Conservation (phyloP, 2,888 invertebrate genomes). For the Biston stratarius region DNA sequence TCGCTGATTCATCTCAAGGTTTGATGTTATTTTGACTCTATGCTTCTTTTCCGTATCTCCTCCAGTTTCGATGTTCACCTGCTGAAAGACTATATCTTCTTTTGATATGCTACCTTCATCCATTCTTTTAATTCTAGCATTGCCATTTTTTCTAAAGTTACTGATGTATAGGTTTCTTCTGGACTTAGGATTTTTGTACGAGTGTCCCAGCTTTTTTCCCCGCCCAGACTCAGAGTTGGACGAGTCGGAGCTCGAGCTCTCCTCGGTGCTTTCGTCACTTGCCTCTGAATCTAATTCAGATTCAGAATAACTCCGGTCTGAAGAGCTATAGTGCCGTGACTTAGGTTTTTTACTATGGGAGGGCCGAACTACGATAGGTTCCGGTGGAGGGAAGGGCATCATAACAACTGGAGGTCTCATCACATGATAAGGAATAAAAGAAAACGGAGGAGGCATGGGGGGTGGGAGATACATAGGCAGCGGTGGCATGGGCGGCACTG, state of each 20-base stretch:
- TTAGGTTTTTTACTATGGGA: background rate
- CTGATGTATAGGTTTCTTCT: conserved; percentile 3
- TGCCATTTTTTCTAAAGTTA: background rate
- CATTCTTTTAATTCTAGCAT: conserved; percentile 1
- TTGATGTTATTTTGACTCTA: conserved; percentile 8
- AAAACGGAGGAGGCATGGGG: background rate
- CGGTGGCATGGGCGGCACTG: background rate
- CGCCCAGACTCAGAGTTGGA: background rate
- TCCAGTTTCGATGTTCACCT: conserved; percentile 1
- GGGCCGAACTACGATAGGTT: background rate
- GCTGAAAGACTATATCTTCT: background rate
- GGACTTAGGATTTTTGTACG: background rate
- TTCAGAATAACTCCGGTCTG: background rate
- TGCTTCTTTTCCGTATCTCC: background rate
- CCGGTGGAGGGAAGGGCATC: conserved; percentile 18
- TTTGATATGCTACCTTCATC: background rate
- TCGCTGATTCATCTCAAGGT: background rate
- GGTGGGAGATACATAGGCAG: background rate
- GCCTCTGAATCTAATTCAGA: background rate
- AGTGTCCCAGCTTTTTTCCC: conserved; percentile 19
- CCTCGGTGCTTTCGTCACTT: background rate
- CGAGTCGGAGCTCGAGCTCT: conserved; percentile 1
- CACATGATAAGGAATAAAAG: conserved; percentile 6
- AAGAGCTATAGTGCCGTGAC: background rate
- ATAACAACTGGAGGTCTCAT: conserved; percentile 16